Base-by-base conservation (phyloP, 1,140 invertebrate species). In the Trichonephila clavata region DNA sequence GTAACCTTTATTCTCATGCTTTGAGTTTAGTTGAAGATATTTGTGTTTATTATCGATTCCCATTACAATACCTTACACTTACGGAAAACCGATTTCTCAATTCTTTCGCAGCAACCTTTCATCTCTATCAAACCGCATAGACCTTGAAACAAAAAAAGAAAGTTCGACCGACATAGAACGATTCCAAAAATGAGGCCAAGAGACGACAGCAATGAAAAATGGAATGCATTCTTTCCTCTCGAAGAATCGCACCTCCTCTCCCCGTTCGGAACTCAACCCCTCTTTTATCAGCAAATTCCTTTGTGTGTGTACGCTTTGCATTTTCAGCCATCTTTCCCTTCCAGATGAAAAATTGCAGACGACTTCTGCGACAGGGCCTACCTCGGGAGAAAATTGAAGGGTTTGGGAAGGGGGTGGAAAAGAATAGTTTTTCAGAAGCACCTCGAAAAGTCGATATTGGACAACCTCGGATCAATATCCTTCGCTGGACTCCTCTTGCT, bases 381-480 rank as follows among this genome's bases (percentile, higher is more conserved):
- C 65, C 65, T 68, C 8, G 65, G 2, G 21, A 21, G 20, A n/a
- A 50, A 50, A 50, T 50, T 50, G 50, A 50, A 50, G 50, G 50
- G 50, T 13, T 50, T 6, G 24, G 65, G 65, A 21, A 0, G 21
- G 24, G 21, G 65, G 10, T n/a, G 21, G 20, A 68, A 21, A 24
- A 24, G 65, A 68, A n/a, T 68, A n/a, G 27, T 1, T 18, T 14
- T 39, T 21, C 61, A 63, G 16, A 63, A 63, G 61, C 50, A 50
- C 16, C 61, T 39, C 32, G 24, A 77, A 27, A 77, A 77, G 71
- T 77, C 71, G 71, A 77, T 77, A 77, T 77, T 16, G 71, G 32
- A 77, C 24, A 39, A 20, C 1, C 4, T 13, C 0, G 27, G 71
- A 77, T 77, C 71, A 77, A 77, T 77, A 77, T 50, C 71, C 27